Evolutionary conservation across 2,113 vertebrate genomes (phyloP).

Genomic region (Thryonomys swinderianus): DNA sequence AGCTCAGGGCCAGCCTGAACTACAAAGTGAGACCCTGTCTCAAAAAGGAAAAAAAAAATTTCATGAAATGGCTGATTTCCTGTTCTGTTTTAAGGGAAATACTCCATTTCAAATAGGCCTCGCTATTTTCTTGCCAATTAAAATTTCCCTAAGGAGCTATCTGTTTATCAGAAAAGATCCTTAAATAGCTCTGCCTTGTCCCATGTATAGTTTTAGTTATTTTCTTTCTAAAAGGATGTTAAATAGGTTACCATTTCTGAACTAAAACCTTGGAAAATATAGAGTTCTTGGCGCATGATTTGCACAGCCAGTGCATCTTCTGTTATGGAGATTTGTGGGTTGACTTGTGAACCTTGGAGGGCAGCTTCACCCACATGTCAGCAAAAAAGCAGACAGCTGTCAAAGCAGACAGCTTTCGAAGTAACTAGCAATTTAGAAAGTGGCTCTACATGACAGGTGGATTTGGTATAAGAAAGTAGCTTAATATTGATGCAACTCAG

Average conservation of each 20-base stretch:
- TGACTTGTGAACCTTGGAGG: not conserved
- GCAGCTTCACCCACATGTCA: not conserved
- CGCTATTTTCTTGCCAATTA: not conserved
- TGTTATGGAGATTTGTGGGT: not conserved
- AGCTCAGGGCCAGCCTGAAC: too few species aligned
- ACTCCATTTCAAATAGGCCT: not conserved
- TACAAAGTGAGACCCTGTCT: too few species aligned
- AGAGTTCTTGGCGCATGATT: not conserved
- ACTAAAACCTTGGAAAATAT: conserved; percentile 1
- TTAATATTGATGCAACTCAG: not conserved
- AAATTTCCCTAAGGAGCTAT: not conserved
- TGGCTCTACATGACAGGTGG: not conserved
- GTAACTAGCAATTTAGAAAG: not conserved
- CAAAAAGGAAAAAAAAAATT: not conserved
- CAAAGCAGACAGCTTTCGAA: not conserved
- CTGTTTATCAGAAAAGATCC: conserved; percentile 5
- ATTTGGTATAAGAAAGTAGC: not conserved
- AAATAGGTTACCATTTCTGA: conserved; percentile 3
- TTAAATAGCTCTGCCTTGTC: not conserved
- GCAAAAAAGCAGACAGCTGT: not conserved
- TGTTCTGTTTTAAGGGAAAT: not conserved
- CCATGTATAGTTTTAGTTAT: not conserved
- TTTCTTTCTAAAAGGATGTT: conserved; percentile 37
- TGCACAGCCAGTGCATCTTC: not conserved
- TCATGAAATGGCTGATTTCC: not conserved